A percentile compares a stretch with the other conserved stretches of the same genome.
Evolutionary conservation across 2,797 vertebrate genomes (phyloP).

Genomic region (Liasis olivaceus): DNA sequence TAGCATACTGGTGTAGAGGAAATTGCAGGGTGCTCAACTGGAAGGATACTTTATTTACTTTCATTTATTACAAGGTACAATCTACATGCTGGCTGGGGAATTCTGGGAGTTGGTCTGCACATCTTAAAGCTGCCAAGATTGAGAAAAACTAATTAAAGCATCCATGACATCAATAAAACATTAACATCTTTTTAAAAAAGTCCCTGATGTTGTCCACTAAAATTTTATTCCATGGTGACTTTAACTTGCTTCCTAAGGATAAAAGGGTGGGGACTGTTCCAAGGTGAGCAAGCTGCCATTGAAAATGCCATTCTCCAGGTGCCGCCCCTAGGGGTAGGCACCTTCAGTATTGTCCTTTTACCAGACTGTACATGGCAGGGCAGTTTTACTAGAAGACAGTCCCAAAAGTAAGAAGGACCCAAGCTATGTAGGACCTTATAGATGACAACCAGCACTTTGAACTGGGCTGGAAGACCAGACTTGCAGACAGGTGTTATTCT

Average conservation of each 20-base stretch:
- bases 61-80: background rate
- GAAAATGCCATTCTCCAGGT: background rate
- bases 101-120: background rate
- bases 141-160: background rate
- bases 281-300: background rate
- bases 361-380: background rate
- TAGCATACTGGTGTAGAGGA: background rate
- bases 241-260: background rate
- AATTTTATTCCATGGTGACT: background rate
- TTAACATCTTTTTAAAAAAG: background rate
- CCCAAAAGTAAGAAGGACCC: background rate
- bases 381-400: background rate
- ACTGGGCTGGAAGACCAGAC: background rate
- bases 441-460: background rate
- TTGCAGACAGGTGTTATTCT: background rate
- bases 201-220: background rate
- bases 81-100: background rate
- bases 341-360: too few relatives aligned
- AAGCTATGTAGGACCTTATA: background rate
- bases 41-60: background rate
- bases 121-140: background rate
- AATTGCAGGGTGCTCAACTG: background rate
- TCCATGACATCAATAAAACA: background rate
- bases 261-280: too few relatives aligned
- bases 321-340: background rate